phyloP scores from a whole-genome alignment of 2,888 invertebrate genomes.

The Bunonema sp. region DNA sequence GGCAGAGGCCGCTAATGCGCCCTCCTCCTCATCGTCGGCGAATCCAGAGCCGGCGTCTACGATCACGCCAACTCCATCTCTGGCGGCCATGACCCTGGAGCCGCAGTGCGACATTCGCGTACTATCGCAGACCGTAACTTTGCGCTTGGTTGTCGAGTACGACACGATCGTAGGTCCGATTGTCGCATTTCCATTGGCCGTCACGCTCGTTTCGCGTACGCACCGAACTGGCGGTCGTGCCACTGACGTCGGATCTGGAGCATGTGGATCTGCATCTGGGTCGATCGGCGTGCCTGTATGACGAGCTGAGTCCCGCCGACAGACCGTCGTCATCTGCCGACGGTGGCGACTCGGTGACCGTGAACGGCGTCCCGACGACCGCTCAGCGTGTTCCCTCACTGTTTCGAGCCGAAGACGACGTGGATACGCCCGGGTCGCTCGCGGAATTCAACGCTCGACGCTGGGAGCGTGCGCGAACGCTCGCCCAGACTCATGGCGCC shows the following conservation, averaged over 20 bases:
- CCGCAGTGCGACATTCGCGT: constrained; percentile 11
- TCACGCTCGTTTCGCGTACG: constrained; percentile 14
- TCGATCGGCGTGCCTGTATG: constrained; percentile 6
- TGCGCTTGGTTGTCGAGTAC: not conserved
- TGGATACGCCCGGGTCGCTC: too few relatives aligned
- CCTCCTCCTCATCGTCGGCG: too few relatives aligned
- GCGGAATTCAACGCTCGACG: too few relatives aligned
- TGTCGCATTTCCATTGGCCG: constrained; percentile 7
- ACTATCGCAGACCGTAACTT: constrained; percentile 9
- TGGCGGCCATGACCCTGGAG: too few relatives aligned
- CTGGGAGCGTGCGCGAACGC: too few relatives aligned
- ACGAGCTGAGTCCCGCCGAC: constrained; percentile 3
- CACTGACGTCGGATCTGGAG: constrained; percentile 10
- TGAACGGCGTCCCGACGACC: constrained; percentile 4
- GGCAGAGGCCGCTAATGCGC: too few relatives aligned
- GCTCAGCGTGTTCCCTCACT: too few relatives aligned
- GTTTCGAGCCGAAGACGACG: too few relatives aligned
- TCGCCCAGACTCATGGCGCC: too few relatives aligned
- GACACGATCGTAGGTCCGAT: too few relatives aligned
- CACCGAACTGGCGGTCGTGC: constrained; percentile 26
- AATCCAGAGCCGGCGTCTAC: too few relatives aligned
- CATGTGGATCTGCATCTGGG: constrained; percentile 22
- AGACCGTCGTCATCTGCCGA: not conserved
- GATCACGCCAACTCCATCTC: too few relatives aligned
- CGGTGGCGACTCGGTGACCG: not conserved